Evolutionary conservation across 1,140 invertebrate species (phyloP).

Genomic region (Anadara kagoshimensis): DNA sequence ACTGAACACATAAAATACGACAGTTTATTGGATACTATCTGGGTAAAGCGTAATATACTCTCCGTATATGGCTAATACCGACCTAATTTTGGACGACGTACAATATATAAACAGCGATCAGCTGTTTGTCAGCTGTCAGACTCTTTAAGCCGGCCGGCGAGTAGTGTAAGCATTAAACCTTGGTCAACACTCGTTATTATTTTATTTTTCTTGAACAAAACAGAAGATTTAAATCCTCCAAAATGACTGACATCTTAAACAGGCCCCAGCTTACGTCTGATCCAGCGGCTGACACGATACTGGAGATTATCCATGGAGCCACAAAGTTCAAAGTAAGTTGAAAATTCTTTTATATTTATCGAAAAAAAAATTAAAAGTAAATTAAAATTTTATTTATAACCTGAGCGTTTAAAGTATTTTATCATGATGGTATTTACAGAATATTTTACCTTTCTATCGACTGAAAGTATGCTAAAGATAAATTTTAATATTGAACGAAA

Average conservation of each 20-base stretch:
- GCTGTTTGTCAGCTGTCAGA: slow-evolving; percentile 22
- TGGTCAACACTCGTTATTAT: background rate
- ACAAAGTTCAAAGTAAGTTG: slow-evolving; percentile 18
- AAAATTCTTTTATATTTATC: background rate
- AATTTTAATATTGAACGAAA: too few species aligned
- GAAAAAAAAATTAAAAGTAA: too few species aligned
- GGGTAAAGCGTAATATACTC: too few species aligned
- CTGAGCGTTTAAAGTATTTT: too few species aligned
- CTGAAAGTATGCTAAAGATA: too few species aligned
- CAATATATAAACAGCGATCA: slow-evolving; percentile 22
- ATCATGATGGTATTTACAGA: too few species aligned
- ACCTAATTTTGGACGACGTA: slow-evolving; percentile 7
- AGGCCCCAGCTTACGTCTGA: slow-evolving; percentile 5
- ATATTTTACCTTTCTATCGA: too few species aligned
- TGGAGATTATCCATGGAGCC: slow-evolving; percentile 15
- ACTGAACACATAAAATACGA: too few species aligned
- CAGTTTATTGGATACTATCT: too few species aligned
- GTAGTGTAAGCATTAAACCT: background rate
- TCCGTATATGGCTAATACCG: slow-evolving; percentile 21
- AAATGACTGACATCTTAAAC: slow-evolving; percentile 15
- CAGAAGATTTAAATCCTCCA: background rate
- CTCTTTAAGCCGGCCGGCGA: slow-evolving; percentile 19
- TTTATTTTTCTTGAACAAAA: background rate
- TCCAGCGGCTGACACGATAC: slow-evolving; percentile 16
- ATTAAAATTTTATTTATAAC: too few species aligned